These are phyloP conservation scores for Tetrao urogallus DNA, from an alignment of 2,113 vertebrate species.

Conservation along the genomic window DNA sequence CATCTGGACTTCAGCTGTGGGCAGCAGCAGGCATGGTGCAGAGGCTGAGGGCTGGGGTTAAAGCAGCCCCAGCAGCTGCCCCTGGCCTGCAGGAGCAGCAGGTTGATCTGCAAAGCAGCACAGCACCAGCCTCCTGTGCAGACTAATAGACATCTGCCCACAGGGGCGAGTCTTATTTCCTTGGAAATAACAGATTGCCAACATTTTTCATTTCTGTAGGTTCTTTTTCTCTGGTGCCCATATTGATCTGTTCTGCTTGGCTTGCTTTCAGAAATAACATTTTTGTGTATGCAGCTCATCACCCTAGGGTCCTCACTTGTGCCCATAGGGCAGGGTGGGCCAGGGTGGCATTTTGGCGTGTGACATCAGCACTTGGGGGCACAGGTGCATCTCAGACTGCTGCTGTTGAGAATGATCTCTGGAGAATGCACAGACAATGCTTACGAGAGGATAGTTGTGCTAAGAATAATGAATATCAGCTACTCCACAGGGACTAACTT, in stretches of 20 bases:
- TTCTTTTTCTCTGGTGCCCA: background rate
- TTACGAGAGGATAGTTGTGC: background rate
- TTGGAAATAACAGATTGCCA: background rate
- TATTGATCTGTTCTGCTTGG: constrained; percentile 9
- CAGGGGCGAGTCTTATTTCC: background rate
- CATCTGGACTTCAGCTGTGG: background rate
- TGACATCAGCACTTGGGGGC: background rate
- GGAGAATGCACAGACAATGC: background rate
- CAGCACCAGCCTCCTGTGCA: background rate
- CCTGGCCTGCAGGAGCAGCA: background rate
- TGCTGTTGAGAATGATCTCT: background rate
- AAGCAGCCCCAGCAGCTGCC: background rate
- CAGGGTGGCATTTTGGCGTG: fast-evolving
- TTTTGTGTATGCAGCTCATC: background rate
- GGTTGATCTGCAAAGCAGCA: background rate
- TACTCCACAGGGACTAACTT: background rate
- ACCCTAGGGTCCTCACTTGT: background rate
- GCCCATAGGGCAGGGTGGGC: background rate
- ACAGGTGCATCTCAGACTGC: background rate
- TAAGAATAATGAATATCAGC: background rate
- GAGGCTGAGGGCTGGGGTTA: background rate
- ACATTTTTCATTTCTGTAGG: background rate
- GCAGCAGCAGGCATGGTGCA: fast-evolving
- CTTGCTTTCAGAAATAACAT: constrained; percentile 5
- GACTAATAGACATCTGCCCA: background rate